Evolutionary conservation across 2,888 invertebrate genomes (phyloP).

Genomic region (Amphipyra tragopoginis): DNA sequence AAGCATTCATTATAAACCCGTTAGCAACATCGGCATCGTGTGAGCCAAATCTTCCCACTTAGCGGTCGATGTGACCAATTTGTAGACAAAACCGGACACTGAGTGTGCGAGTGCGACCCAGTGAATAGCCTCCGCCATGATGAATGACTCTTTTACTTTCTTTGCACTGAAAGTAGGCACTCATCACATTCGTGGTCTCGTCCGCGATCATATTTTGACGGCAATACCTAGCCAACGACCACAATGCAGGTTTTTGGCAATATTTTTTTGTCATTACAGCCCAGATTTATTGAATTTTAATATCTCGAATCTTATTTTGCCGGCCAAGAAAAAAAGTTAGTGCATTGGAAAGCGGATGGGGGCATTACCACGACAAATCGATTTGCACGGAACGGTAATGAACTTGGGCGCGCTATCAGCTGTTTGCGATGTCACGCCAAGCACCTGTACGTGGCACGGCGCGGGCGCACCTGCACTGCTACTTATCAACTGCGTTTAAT

Average conservation of each 20-base stretch:
- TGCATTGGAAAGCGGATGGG: conserved; percentile 76
- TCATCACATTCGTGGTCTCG: conserved; percentile 56
- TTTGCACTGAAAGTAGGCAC: conserved; percentile 80
- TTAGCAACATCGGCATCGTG: conserved; percentile 67
- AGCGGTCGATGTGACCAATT: conserved; percentile 88
- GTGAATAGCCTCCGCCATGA: conserved; percentile 76
- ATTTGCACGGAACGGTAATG: conserved; percentile 85
- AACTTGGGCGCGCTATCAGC: conserved; percentile 87
- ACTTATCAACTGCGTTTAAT: conserved; percentile 61
- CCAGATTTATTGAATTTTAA: conserved; percentile 7
- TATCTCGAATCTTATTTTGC: conserved; percentile 20
- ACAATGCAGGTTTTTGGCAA: not conserved
- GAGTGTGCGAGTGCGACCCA: conserved; percentile 78
- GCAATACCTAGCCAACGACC: conserved; percentile 2
- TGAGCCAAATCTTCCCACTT: conserved; percentile 81
- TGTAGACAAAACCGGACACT: conserved; percentile 84
- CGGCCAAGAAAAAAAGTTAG: conserved; percentile 66
- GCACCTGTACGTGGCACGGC: conserved; percentile 62
- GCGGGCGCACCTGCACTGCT: conserved; percentile 60
- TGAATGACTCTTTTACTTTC: conserved; percentile 87
- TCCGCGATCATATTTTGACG: conserved; percentile 36
- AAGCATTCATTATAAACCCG: conserved; percentile 65
- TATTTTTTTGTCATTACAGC: not conserved
- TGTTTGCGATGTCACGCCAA: conserved; percentile 73
- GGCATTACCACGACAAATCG: conserved; percentile 80